Conservation (phyloP, 2,113 vertebrate species). For the Ictalurus furcatus region DNA sequence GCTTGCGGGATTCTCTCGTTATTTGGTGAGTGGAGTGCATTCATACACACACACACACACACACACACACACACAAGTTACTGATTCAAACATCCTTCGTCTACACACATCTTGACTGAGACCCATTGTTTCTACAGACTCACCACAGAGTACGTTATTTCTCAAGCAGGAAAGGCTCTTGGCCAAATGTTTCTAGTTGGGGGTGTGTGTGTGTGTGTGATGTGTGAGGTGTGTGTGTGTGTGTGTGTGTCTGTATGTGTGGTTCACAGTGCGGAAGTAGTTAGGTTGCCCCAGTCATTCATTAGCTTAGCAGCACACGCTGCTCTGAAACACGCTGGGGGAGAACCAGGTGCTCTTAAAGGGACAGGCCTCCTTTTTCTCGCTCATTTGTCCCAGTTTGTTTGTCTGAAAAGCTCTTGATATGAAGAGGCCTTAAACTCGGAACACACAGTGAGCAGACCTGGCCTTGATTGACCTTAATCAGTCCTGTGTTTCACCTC, state of each 20-base stretch:
- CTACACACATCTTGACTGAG: neutral
- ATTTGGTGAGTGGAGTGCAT: slow-evolving; percentile 81
- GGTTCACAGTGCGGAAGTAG: neutral
- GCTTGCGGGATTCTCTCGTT: slow-evolving; percentile 89
- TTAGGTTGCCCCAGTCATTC: neutral
- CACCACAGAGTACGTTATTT: neutral
- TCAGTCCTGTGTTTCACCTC: neutral
- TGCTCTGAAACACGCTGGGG: neutral
- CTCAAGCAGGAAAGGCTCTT: neutral
- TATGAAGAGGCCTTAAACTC: neutral
- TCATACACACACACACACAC: slow-evolving; percentile 22
- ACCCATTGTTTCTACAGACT: neutral
- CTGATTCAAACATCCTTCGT: neutral
- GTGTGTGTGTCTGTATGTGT: neutral
- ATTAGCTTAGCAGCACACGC: neutral
- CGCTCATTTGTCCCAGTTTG: no score
- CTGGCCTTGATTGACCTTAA: neutral
- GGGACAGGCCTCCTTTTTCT: neutral
- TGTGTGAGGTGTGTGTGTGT: neutral
- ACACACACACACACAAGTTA: neutral
- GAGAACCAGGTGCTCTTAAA: slow-evolving; percentile 10
- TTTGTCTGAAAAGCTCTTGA: neutral
- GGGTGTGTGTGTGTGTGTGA: neutral
- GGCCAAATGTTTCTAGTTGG: neutral
- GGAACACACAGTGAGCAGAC: neutral